phyloP scores from a whole-genome alignment of 2,797 vertebrate genomes.

The Vireo griseus region DNA sequence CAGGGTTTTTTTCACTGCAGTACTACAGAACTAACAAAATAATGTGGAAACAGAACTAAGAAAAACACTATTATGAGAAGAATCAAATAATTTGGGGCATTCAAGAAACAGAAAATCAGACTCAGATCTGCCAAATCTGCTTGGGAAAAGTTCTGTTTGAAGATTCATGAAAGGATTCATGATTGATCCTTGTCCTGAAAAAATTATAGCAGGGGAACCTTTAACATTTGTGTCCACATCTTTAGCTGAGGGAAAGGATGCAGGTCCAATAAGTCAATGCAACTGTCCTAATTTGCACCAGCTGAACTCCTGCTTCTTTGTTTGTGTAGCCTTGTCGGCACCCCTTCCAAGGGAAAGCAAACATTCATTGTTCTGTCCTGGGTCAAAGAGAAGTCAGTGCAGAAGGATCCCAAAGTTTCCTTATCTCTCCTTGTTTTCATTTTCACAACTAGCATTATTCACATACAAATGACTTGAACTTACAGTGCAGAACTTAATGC shows the following conservation, averaged over 20 bases:
- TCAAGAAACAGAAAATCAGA: background rate
- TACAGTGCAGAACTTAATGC: background rate
- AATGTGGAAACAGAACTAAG: background rate
- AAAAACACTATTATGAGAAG: background rate
- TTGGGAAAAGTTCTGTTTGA: background rate
- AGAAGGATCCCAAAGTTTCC: constrained; percentile 18
- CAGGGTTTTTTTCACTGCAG: background rate
- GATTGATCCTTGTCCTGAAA: background rate
- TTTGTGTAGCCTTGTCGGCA: constrained; percentile 58
- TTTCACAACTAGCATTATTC: background rate
- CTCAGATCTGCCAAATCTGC: background rate
- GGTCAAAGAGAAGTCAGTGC: constrained; percentile 61
- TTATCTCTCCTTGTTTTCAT: background rate
- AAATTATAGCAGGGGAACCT: background rate
- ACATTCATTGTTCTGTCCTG: constrained; percentile 54
- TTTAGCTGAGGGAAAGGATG: constrained; percentile 20
- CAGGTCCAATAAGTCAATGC: constrained; percentile 4
- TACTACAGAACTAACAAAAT: background rate
- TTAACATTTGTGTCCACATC: constrained; percentile 36
- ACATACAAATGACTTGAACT: background rate
- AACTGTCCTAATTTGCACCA: constrained; percentile 57
- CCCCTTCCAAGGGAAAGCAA: constrained; percentile 60
- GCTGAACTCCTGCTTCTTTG: constrained; percentile 56
- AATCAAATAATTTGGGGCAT: background rate
- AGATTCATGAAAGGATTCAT: background rate